Evolutionary conservation across 2,113 vertebrate species (phyloP).

Genomic region (Bothrops jararaca): DNA sequence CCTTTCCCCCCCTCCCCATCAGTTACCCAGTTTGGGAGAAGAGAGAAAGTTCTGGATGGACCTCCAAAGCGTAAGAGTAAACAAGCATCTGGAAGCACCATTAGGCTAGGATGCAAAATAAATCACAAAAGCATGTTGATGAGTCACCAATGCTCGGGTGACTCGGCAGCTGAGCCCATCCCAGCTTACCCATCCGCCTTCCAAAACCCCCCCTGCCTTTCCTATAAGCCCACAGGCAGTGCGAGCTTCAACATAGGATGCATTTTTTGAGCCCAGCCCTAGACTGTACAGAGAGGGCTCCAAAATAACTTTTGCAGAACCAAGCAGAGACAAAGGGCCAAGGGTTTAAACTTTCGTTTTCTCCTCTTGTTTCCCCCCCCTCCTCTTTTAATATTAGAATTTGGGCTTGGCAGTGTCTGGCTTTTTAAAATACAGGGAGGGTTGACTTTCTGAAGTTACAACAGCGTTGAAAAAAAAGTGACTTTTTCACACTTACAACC

Average conservation of each 20-base stretch:
- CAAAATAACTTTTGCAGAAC: neutral
- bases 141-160: neutral
- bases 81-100: neutral
- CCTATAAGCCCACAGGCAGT: neutral
- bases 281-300: neutral
- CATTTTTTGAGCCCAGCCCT: too few relatives aligned
- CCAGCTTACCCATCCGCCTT: neutral
- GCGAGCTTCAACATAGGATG: neutral
- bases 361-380: too few relatives aligned
- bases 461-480: too few relatives aligned
- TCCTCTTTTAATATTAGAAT: too few relatives aligned
- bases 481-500: too few relatives aligned
- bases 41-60: constrained; percentile 5
- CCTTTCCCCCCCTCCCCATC: too few relatives aligned
- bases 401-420: too few relatives aligned
- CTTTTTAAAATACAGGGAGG: too few relatives aligned
- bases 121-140: neutral
- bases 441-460: too few relatives aligned
- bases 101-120: constrained; percentile 1
- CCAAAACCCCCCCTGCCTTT: neutral
- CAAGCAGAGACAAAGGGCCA: neutral
- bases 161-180: neutral
- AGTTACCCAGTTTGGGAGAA: too few relatives aligned
- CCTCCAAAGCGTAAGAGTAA: neutral
- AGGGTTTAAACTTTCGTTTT: too few relatives aligned